Base-by-base conservation (phyloP, 2,888 invertebrate genomes). In the Dorcus hopei region DNA sequence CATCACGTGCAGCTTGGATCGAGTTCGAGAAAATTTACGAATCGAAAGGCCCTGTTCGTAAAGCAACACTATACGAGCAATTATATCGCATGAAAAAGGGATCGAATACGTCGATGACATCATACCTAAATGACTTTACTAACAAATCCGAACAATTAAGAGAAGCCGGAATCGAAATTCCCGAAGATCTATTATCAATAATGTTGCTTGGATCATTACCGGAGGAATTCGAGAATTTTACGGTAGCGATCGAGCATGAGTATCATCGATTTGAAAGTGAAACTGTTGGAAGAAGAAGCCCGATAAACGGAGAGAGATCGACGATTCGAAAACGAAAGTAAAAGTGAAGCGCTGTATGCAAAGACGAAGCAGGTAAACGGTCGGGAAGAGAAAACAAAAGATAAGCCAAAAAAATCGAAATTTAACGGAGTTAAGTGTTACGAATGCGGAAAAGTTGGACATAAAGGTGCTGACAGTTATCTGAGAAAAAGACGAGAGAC, bases 161-260 rank as follows among this genome's bases (percentile, higher is more conserved):
- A 54, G 64, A 66, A 38, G 59, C 64, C 0, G 63, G 61, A n/a
- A 67, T 67, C 5, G n/a, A 48, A 11, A 60, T 67, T 38, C 65
- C 63, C 9, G 50, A 62, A 38, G 65, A 65, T 11, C 11, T 68
- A 40, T n/a, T 61, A n/a, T 61, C 65, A 3, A 61, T 66, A 58
- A 67, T 66, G 56, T 45, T 68, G 11, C 11, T 68, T 9, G 54
- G 57, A 38, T 62, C 58, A 1, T 57, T 67, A 56, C 64, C 65
- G 19, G 8, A 26, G 3, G 60, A 67, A 9, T 68, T 54, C 38
- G 59, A 67, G 14, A 64, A 57, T 43, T 65, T 61, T 50, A 16
- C 43, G 3, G 50, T 56, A 16, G 56, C 56, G 1, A 58, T 61
- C 3, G 57, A 61, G 11, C 59, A 58, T 61, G 19, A 38, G 39